Conservation (phyloP, 2,113 vertebrate species). For the Sus scrofa region T2T-Sscrofa CM000828.6:59032501-59033000, state of each 20-base stretch:
- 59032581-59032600: not conserved
- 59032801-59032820: not conserved
- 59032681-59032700: not conserved
- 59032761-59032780: not conserved
- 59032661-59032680: not conserved
- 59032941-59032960: not conserved
- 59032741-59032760: not conserved
- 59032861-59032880: not conserved
- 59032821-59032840: not conserved
- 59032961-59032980: not conserved
- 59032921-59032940: not conserved
- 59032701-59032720: not conserved
- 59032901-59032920: not conserved
- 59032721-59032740: not conserved
- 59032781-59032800: not conserved
- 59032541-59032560: not conserved
- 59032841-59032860: not conserved
- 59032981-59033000: not conserved
- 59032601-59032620: not conserved
- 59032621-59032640: not conserved
- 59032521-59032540: not conserved
- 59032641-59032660: not conserved
- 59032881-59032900: not conserved
- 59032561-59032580: not conserved
- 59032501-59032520: not conserved